Evolutionary conservation across 2,888 invertebrate species (phyloP).

Genomic region (Alentia gelatinosa): DNA sequence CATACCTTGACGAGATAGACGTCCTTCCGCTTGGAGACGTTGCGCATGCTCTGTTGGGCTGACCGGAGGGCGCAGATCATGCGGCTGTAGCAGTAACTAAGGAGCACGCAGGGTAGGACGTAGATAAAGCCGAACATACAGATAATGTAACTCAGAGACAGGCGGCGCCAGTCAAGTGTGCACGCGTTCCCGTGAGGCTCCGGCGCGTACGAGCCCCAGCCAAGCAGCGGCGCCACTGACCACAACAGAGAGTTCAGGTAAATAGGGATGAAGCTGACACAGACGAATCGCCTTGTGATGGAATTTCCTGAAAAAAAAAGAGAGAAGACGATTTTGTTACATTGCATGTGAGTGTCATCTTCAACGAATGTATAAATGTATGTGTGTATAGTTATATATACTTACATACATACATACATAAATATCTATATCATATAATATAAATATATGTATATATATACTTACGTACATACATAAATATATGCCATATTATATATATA

Average conservation of each 20-base stretch:
- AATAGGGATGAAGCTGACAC: neutral
- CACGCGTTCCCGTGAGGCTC: constrained; percentile 65
- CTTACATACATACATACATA: no score
- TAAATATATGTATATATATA: no score
- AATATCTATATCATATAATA: no score
- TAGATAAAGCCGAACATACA: constrained; percentile 51
- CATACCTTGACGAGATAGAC: constrained; percentile 46
- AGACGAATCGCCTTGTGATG: neutral
- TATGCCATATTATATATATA: no score
- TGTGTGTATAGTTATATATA: no score
- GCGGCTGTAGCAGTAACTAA: constrained; percentile 24
- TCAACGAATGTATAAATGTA: no score
- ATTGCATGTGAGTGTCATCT: no score
- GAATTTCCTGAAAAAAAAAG: neutral
- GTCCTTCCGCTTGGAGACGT: constrained; percentile 1
- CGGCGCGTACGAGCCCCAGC: constrained; percentile 66
- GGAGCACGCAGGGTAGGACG: constrained; percentile 42
- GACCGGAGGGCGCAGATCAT: neutral
- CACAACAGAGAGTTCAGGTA: constrained; percentile 63
- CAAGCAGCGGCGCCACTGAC: constrained; percentile 64
- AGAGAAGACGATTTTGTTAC: no score
- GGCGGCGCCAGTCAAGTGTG: constrained; percentile 64
- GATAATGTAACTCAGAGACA: constrained; percentile 52
- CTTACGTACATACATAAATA: no score
- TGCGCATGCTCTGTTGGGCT: constrained; percentile 24